phyloP scores from a whole-genome alignment of 2,113 vertebrate genomes.

The Eulacestoma nigropectus region DNA sequence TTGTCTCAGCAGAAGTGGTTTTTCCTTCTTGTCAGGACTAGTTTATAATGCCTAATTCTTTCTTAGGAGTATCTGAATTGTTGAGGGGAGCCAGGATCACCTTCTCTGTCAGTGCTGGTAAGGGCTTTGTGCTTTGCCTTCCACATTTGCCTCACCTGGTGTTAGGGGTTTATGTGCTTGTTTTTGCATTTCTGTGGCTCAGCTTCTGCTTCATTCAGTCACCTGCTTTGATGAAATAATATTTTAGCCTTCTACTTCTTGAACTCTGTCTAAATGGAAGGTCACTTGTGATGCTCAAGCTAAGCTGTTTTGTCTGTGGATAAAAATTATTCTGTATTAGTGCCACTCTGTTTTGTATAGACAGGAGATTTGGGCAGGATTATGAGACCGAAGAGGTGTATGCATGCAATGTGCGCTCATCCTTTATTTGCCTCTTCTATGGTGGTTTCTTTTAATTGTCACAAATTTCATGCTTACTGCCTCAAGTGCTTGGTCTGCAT shows the following conservation, averaged over 20 bases:
- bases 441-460: not conserved
- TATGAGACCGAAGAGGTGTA: not conserved
- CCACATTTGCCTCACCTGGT: not conserved
- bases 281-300: not conserved
- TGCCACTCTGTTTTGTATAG: not conserved
- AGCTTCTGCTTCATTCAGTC: not conserved
- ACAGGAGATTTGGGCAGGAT: not conserved
- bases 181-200: not conserved
- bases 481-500: not conserved
- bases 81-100: not conserved
- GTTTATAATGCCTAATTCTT: not conserved
- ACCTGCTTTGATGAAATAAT: not conserved
- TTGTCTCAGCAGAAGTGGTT: not conserved
- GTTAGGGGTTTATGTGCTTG: not conserved
- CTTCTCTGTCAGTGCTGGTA: not conserved
- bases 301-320: not conserved
- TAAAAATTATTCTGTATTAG: not conserved
- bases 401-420: not conserved
- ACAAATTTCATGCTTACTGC: not conserved
- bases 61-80: not conserved
- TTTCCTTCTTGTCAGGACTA: not conserved
- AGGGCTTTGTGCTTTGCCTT: not conserved
- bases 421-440: not conserved
- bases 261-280: not conserved
- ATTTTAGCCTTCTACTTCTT: not conserved